Base-by-base conservation (phyloP, 2,113 vertebrate species). In the Empidonax traillii region DNA sequence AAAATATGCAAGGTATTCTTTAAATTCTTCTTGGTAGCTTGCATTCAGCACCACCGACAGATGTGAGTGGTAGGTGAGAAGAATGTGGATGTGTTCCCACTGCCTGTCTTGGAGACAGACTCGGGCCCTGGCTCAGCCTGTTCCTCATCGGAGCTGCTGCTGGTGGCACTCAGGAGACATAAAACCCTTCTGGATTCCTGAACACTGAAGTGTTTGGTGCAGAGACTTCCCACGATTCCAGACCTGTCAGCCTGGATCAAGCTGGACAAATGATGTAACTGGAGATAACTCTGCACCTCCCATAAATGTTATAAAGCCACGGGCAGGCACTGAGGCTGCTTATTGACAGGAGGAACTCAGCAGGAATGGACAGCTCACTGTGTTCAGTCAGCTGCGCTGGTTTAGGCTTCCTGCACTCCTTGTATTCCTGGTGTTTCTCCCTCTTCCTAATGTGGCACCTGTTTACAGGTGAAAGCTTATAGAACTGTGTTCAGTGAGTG, bases 1-100 rank as follows among this genome's bases (percentile, higher is more conserved):
- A 99, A 99, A 98, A 99, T 99, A 98, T 99, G 99, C 98, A 99
- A 99, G 99, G 99, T 99, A 97, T 71, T 85, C 76, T 41, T 84
- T 39, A 47, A 19, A 13, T 25, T 68, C 69, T 69, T 69, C 78
- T 80, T 55, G 47, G 27, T 75, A 9, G 16, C 61, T 63, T 67
- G 56, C 9, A 1, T 67, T 65, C 49, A 33, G 5, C 43, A 49
- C 23, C 62, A 9, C 15, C 66, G 51, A 27, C 53, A 74, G 53
- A 49, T 27, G 49, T 47, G 73, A 19, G 63, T 63, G 68, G 46
- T 52, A 49, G 11, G 37, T 71, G 65, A 58, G 90, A 25, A 53
- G 81, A 56, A 8, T 10, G 17, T 18, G 30, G 21, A 2, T 8
- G 14, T 49, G 8, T 61, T 80, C 3, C 7, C 7, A 8, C 16